phyloP scores from a whole-genome alignment of 1,140 invertebrate species.

The Drosophila mayri region DNA sequence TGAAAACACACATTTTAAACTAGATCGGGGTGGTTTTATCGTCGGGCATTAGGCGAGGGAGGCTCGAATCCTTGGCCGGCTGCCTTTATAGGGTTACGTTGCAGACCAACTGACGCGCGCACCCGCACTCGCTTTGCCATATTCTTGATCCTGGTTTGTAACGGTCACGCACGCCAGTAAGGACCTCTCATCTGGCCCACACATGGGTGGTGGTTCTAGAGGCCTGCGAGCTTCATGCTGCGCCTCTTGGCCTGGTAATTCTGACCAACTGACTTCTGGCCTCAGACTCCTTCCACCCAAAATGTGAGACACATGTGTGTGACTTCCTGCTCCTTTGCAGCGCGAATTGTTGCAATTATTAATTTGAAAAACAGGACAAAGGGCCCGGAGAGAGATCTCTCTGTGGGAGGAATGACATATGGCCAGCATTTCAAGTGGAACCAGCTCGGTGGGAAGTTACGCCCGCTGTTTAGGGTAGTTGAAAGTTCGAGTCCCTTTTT shows the following conservation, averaged over 20 bases:
- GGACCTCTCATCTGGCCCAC: slow-evolving; percentile 62
- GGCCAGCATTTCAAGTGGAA: slow-evolving; percentile 43
- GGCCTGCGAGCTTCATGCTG: slow-evolving; percentile 62
- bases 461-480: slow-evolving; percentile 21
- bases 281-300: slow-evolving; percentile 11
- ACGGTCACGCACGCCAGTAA: slow-evolving; percentile 73
- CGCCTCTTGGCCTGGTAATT: slow-evolving; percentile 43
- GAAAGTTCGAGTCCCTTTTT: slow-evolving; percentile 19
- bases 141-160: slow-evolving; percentile 41
- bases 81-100: slow-evolving; percentile 71
- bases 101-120: slow-evolving; percentile 73
- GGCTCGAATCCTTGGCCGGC: slow-evolving; percentile 38
- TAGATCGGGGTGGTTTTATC: slow-evolving; percentile 61
- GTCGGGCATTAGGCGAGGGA: slow-evolving; percentile 20
- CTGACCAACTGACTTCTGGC: slow-evolving; percentile 68
- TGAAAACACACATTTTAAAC: slow-evolving; percentile 54
- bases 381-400: slow-evolving; percentile 17
- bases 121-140: slow-evolving; percentile 31
- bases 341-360: slow-evolving; percentile 79
- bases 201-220: slow-evolving; percentile 50
- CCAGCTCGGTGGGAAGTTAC: slow-evolving; percentile 54
- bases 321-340: slow-evolving; percentile 30
- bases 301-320: slow-evolving; percentile 68
- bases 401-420: slow-evolving; percentile 33
- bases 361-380: slow-evolving; percentile 64